Base-by-base conservation (phyloP, 2,888 invertebrate genomes). In the Dioctria linearis region DNA sequence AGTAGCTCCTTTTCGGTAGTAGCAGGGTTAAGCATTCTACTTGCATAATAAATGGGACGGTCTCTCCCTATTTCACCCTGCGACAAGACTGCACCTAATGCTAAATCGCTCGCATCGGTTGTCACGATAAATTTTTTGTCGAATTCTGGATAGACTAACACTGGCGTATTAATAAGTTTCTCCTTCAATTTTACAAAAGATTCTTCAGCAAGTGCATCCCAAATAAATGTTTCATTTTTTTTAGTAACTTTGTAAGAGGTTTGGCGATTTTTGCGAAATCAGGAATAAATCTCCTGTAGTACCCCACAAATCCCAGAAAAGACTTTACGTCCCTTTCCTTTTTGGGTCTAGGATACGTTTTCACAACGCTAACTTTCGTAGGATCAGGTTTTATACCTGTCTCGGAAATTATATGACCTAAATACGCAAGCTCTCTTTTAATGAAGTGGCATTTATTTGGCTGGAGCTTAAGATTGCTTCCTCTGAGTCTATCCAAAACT, bases 1-100 rank as follows among this genome's bases (percentile, higher is more conserved):
- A 63, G n/a, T 6, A 63, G 37, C 11, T 63, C 63, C 40, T 63
- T 63, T 63, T 63, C 63, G n/a, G 25, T 39, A 25, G 63, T 63
- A 3, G 63, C 63, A 8, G n/a, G 5, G 13, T 59, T 59, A 11
- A 59, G 13, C 5, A 3, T 59, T 8, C 59, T 5, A n/a, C 59
- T 59, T 25, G 25, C 25, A 25, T 25, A 25, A 25, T 25, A 25
- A 25, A 25, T 25, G 25, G 25, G 25, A 25, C 25, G 25, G 25
- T 25, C 25, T 25, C 25, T 25, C 25, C 25, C 25, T 25, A 25
- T 25, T 25, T 25, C 25, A 25, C 25, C 25, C 25, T 25, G 25
- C 25, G 25, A 25, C 25, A 25, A 25, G 25, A 25, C 25, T 25
- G 25, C 25, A 25, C 25, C 25, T 25, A 25, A 25, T 25, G 25